A percentile compares a stretch with the other conserved stretches of the same genome.
These are phyloP conservation scores for Apotomis betuletana DNA, from an alignment of 2,888 invertebrate genomes.

Conservation along the genomic window DNA sequence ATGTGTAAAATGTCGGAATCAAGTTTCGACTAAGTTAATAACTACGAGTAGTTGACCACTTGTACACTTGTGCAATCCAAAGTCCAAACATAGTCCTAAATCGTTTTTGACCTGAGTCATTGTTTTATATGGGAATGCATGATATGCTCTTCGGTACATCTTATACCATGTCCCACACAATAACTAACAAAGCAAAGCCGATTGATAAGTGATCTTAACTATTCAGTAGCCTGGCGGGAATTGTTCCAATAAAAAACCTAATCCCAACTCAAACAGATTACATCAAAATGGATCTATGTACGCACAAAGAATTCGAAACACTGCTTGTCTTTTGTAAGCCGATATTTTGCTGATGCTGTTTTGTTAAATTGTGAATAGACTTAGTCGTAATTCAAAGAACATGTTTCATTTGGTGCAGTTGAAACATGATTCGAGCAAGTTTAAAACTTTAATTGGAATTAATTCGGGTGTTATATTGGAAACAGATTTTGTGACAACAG, in stretches of 20 bases:
- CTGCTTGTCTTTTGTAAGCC: slow-evolving; percentile 33
- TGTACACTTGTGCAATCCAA: neutral
- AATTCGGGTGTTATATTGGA: neutral
- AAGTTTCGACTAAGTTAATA: no score
- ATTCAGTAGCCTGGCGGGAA: slow-evolving; percentile 29
- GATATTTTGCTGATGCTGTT: slow-evolving; percentile 32
- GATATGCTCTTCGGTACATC: slow-evolving; percentile 5
- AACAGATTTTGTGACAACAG: neutral
- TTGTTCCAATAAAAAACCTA: slow-evolving; percentile 26
- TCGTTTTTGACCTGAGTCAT: neutral
- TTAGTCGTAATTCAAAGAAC: slow-evolving; percentile 1
- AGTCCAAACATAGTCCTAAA: neutral
- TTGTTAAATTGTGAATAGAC: slow-evolving; percentile 25
- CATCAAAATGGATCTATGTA: slow-evolving; percentile 27
- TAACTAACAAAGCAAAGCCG: slow-evolving; percentile 25
- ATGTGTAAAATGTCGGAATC: no score
- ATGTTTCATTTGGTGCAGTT: neutral
- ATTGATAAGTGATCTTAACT: slow-evolving; percentile 34
- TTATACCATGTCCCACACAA: slow-evolving; percentile 13
- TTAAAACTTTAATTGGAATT: neutral
- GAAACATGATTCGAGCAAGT: slow-evolving; percentile 7
- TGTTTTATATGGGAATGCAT: neutral
- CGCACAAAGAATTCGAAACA: slow-evolving; percentile 28
- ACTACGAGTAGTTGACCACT: no score
- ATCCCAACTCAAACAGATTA: slow-evolving; percentile 34